A percentile compares a stretch with the other conserved stretches of the same genome.
Conservation (phyloP, 1,140 invertebrate species). For the Meloidogyne exigua region DNA sequence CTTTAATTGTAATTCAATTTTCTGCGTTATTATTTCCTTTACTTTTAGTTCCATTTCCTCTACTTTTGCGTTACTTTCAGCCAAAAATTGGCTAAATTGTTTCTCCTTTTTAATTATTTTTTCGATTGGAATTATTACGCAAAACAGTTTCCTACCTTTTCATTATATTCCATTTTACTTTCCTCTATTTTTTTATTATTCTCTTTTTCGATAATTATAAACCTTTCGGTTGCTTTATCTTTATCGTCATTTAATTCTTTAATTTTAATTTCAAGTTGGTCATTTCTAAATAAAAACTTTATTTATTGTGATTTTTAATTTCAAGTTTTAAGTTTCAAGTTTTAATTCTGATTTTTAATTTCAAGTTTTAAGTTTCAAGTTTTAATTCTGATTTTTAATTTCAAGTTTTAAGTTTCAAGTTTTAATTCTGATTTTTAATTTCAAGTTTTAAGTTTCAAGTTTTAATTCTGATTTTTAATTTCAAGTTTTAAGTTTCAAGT, state of each 20-base stretch:
- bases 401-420: not conserved
- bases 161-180: not conserved
- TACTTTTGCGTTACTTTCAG: conserved; percentile 5
- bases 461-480: no score
- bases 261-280: conserved; percentile 22
- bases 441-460: no score
- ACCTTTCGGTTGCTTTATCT: not conserved
- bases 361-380: no score
- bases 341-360: no score
- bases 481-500: no score
- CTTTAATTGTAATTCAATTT: not conserved
- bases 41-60: conserved; percentile 16
- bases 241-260: not conserved
- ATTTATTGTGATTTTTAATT: no score
- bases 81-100: not conserved
- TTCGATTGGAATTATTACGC: no score
- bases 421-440: no score
- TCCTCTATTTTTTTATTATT: not conserved
- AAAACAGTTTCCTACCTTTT: not conserved
- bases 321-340: no score
- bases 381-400: not conserved
- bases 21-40: not conserved
- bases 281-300: not conserved
- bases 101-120: not conserved
- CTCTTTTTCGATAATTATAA: not conserved